These are phyloP conservation scores for Melinaea menophilus DNA, from an alignment of 2,888 invertebrate genomes.

Conservation along the genomic window DNA sequence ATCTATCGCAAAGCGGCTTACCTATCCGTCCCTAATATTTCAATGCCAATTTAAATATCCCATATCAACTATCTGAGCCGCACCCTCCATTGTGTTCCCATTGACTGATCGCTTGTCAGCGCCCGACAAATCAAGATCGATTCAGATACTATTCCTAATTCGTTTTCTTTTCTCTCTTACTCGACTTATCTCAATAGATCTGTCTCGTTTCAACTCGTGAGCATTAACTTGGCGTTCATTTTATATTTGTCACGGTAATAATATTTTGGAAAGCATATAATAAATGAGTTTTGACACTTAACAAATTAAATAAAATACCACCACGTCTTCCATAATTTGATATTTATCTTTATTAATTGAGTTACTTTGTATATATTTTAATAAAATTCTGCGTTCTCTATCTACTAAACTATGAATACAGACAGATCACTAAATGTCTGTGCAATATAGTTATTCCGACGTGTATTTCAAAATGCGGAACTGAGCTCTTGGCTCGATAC, in stretches of 20 bases:
- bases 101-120: conserved; percentile 70
- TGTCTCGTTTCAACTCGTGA: conserved; percentile 40
- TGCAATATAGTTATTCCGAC: conserved; percentile 18
- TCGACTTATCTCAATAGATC: conserved; percentile 35
- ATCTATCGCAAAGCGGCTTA: conserved; percentile 3
- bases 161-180: conserved; percentile 43
- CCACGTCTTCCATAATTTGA: neutral
- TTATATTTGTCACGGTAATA: conserved; percentile 63
- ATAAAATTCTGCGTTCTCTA: no score
- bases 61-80: conserved; percentile 55
- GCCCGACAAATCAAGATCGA: conserved; percentile 70
- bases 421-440: neutral
- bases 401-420: no score
- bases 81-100: conserved; percentile 58
- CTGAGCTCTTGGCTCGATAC: conserved; percentile 13
- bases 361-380: no score
- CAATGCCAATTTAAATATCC: conserved; percentile 62
- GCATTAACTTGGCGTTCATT: conserved; percentile 45
- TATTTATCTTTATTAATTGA: neutral
- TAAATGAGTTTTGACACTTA: conserved; percentile 58
- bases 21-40: conserved; percentile 26
- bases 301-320: conserved; percentile 50
- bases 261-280: conserved; percentile 51
- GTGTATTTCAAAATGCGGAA: conserved; percentile 29
- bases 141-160: conserved; percentile 67